Base-by-base conservation (phyloP, 1,140 invertebrate species). In the Gryon sp. region DNA sequence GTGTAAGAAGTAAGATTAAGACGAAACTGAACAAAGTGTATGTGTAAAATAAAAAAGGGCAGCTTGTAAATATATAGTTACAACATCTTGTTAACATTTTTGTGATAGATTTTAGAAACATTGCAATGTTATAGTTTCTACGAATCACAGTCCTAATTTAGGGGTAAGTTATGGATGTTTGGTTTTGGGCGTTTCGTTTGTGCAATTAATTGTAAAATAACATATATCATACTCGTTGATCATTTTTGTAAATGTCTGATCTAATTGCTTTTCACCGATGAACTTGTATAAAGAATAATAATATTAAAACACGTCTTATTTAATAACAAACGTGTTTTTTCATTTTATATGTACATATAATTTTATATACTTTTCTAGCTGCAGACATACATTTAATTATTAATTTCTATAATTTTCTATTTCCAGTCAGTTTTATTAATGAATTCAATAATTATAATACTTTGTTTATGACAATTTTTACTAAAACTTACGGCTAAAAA, bases 61-160 rank as follows among this genome's bases (percentile, higher is more conserved):
- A 28, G n/a, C 26, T 8, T 62, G 55, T 72, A 72, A 50, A 72
- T 72, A 73, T 41, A 36, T n/a, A n/a, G 20, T 46, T 75, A 75
- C 18, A n/a, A n/a, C n/a, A n/a, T n/a, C 62, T 75, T 75, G 72
- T 75, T 75, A 75, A 36, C n/a, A 46, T 55, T 66, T 57, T 66
- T 75, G 53, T 62, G 55, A 53, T 66, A 60, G 72, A 60, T 53
- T 75, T 75, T 75, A 75, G 60, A 53, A 59, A 28, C 26, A 50
- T 74, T 32, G 59, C 43, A 66, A 62, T 72, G 68, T 73, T 73
- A 73, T 43, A 30, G 52, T 68, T 76, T 76, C 18, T 63, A 76
- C 55, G 52, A 76, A 40, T 59, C 45, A 43, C 53, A 59, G 53
- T 68, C 48, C 40, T 76, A 76, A 68, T 12, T 0, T 52, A 65